These are phyloP conservation scores for Epicauta chinensis DNA, from an alignment of 1,140 invertebrate genomes.

Conservation along the genomic window DNA sequence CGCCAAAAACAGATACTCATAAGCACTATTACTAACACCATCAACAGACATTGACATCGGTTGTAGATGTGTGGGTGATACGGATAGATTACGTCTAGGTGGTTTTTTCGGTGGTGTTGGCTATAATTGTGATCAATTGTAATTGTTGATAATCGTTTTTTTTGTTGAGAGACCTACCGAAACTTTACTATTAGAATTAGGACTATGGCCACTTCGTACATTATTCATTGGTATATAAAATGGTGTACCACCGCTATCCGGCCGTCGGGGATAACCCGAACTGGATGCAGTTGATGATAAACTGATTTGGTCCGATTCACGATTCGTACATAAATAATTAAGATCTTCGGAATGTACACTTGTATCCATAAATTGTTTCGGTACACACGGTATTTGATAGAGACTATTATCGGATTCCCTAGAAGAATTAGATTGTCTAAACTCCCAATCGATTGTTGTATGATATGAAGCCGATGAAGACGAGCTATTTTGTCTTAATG, in stretches of 20 bases:
- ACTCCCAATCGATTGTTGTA: conserved; percentile 19
- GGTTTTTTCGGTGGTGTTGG: conserved; percentile 83
- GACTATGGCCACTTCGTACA: conserved; percentile 40
- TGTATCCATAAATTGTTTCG: conserved; percentile 49
- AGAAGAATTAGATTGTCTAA: conserved; percentile 35
- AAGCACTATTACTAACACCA: conserved; percentile 48
- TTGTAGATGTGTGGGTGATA: conserved; percentile 68
- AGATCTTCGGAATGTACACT: conserved; percentile 52
- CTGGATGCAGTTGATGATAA: conserved; percentile 44
- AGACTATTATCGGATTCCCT: conserved; percentile 53
- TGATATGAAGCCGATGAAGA: conserved; percentile 28
- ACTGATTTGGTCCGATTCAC: conserved; percentile 43
- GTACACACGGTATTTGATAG: conserved; percentile 50
- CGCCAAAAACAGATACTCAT: conserved; percentile 58
- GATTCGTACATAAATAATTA: conserved; percentile 35
- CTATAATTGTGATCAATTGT: conserved; percentile 38
- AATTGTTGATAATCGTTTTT: too few species aligned
- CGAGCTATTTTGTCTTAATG: conserved; percentile 21
- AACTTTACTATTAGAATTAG: conserved; percentile 44
- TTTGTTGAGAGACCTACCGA: conserved; percentile 36
- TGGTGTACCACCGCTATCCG: conserved; percentile 39
- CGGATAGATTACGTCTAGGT: conserved; percentile 73
- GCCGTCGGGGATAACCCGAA: conserved; percentile 39
- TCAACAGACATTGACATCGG: conserved; percentile 52
- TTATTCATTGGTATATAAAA: conserved; percentile 43